phyloP scores from a whole-genome alignment of 2,797 vertebrate genomes.

The Astyanax mexicanus region DNA sequence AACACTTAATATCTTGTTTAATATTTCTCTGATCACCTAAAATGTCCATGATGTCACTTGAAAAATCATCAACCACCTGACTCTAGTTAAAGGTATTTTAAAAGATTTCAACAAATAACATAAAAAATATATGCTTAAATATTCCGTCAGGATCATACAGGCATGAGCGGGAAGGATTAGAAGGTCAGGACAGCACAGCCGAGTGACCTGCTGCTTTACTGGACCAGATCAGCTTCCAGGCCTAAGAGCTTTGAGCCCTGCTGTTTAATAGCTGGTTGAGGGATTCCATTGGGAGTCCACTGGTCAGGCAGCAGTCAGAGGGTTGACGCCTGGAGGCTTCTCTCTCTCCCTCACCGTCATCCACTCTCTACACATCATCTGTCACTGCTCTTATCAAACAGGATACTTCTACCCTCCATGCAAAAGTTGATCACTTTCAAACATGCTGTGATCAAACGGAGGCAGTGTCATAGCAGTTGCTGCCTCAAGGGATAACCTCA shows the following conservation, averaged over 20 bases:
- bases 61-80: background rate
- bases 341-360: constrained; percentile 57
- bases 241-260: constrained; percentile 78
- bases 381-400: constrained; percentile 74
- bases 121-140: too few relatives aligned
- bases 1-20: too few relatives aligned
- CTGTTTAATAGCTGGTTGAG: constrained; percentile 78
- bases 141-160: constrained; percentile 7
- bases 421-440: constrained; percentile 64
- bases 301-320: constrained; percentile 76
- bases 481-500: constrained; percentile 48
- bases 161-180: constrained; percentile 54
- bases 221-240: constrained; percentile 72
- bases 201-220: constrained; percentile 75
- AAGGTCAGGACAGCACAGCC: constrained; percentile 66
- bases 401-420: constrained; percentile 62
- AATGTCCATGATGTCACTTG: background rate
- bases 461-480: constrained; percentile 65
- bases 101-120: background rate
- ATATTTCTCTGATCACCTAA: background rate
- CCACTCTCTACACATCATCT: constrained; percentile 67
- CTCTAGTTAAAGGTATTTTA: background rate
- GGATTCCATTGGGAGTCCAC: constrained; percentile 78
- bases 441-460: constrained; percentile 72
- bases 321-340: constrained; percentile 62